Conservation (phyloP, 2,888 invertebrate species). For the Thymelicus lineola region DNA sequence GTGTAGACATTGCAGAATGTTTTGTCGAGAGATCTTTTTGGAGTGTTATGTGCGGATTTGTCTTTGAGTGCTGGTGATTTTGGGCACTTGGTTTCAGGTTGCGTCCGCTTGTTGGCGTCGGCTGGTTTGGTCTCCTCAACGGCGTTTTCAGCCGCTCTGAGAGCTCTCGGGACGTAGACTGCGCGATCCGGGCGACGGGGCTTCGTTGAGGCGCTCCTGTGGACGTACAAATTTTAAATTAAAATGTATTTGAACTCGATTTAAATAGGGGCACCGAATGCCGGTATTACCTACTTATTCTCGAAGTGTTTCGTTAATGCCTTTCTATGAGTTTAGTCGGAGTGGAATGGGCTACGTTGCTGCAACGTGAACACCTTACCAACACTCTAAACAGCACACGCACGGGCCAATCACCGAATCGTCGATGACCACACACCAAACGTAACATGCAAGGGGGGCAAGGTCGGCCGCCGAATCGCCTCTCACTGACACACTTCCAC, state of each 20-base stretch:
- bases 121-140: constrained; percentile 46
- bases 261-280: no score
- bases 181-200: constrained; percentile 90
- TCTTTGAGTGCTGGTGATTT: constrained; percentile 71
- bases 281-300: not conserved
- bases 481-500: constrained; percentile 74
- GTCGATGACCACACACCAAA: constrained; percentile 40
- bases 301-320: no score
- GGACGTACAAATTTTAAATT: constrained; percentile 42
- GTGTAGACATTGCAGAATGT: constrained; percentile 82
- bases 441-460: constrained; percentile 57
- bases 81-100: constrained; percentile 62
- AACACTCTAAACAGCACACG: not conserved
- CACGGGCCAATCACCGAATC: constrained; percentile 15
- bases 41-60: constrained; percentile 69
- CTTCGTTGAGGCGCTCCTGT: constrained; percentile 71
- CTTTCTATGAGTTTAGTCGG: not conserved
- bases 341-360: not conserved
- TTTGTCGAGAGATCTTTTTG: constrained; percentile 71
- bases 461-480: constrained; percentile 60
- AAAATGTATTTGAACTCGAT: not conserved
- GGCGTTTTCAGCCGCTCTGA: constrained; percentile 71
- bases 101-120: constrained; percentile 54
- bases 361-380: not conserved
- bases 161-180: constrained; percentile 91